A percentile compares a stretch with the other conserved stretches of the same genome.
These are phyloP conservation scores for Crotalus viridis DNA, from an alignment of 2,113 vertebrate species.

Conservation along the genomic window DNA sequence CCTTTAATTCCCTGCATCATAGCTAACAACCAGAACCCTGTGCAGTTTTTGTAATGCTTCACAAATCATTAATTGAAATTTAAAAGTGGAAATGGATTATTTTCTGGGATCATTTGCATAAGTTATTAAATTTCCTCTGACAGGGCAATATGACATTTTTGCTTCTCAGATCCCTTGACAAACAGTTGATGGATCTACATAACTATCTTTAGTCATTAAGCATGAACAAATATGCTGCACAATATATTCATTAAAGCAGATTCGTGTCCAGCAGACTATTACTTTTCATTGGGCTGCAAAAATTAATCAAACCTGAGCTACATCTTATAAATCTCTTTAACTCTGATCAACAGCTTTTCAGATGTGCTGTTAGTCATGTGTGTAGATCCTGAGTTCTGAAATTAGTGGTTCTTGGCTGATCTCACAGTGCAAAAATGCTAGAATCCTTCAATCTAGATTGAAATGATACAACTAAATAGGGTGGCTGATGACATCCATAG, in stretches of 20 bases:
- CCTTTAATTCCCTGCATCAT: constrained; percentile 17
- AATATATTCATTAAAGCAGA: constrained; percentile 17
- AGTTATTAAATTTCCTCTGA: constrained; percentile 19
- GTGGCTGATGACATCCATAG: background rate
- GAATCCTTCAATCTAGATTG: background rate
- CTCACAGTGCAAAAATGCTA: background rate
- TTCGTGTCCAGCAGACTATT: constrained; percentile 12
- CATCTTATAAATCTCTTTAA: background rate
- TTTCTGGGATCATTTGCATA: constrained; percentile 24
- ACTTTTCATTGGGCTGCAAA: background rate
- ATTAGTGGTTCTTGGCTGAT: background rate
- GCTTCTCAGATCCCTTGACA: constrained; percentile 12
- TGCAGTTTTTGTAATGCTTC: background rate
- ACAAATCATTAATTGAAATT: constrained; percentile 27
- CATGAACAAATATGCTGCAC: constrained; percentile 27
- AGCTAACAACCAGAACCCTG: background rate
- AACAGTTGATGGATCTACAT: constrained; percentile 17
- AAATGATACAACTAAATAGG: background rate
- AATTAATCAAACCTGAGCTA: constrained; percentile 16
- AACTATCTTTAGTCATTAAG: constrained; percentile 19
- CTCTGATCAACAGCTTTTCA: background rate
- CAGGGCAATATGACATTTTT: constrained; percentile 22
- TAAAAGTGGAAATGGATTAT: constrained; percentile 1
- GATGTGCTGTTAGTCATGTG: background rate
- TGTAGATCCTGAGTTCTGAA: background rate